Base-by-base conservation (phyloP, 2,888 invertebrate species). In the Xiphydria camelus region DNA sequence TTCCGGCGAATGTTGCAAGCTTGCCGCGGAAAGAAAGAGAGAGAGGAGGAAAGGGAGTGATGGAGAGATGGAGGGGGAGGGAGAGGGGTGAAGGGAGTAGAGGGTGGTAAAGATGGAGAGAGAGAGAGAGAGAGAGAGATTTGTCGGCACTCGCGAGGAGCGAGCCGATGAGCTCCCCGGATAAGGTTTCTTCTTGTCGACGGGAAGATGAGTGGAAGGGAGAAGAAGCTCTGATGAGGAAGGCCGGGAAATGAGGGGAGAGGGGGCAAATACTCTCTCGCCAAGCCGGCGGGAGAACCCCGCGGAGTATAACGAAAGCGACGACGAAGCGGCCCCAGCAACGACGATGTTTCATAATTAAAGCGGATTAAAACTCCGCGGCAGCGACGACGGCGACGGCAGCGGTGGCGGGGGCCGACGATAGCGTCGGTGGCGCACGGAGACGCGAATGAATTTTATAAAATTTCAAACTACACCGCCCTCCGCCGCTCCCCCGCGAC, bases 331-430 rank as follows among this genome's bases (percentile, higher is more conserved):
- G 41, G 42, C 43, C 45, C 50, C 41, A n/a, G n/a, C n/a, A n/a
- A n/a, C n/a, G 51, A 49, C 52, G 49, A 61, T 62, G 58, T 62
- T 65, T 64, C 59, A 59, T 57, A 61, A 65, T 64, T 62, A 59
- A 59, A 64, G 47, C 53, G 52, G 59, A 63, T 65, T 65, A 64
- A 64, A 63, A 63, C 55, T 61, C 54, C 43, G 51, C 46, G 54
- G 51, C 42, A 14, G 4, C 12, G 12, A 29, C 9, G 29, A 14
- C 29, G 29, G 7, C 12, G 29, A 12, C 29, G 29, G 12, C 7
- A 2, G 29, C 23, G 7, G 23, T n/a, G n/a, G n/a, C n/a, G n/a
- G n/a, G n/a, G n/a, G n/a, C n/a, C n/a, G n/a, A n/a, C n/a, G n/a
- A n/a, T n/a, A n/a, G n/a, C n/a, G n/a, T n/a, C n/a, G n/a, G n/a